Evolutionary conservation across 1,140 invertebrate genomes (phyloP), one percentile per base, ranked within the genome.

Genomic region (Atta colombica): DNA sequence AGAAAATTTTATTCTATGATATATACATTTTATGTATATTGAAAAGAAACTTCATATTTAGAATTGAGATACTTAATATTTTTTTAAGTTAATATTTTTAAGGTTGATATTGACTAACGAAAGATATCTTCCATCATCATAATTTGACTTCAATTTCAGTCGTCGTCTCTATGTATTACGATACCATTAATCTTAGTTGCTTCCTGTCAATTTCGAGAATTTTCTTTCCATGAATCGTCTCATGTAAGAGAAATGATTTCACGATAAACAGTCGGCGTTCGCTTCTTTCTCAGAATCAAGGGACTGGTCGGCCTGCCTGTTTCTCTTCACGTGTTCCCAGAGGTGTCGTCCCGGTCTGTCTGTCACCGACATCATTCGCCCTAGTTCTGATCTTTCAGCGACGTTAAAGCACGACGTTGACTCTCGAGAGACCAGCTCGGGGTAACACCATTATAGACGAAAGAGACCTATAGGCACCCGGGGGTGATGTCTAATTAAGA

Each of bases 351-450:
- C 60, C 77, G 58, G 53, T 53, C 82, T 82, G 86, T 86, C 86
- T 86, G 90, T 91, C 90, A 81, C 25, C 77, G 77, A 87, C 90
- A 86, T 89, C 90, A 88, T 89, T 89, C 86, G 87, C 75, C 61
- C 78, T 75, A 89, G 77, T 91, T 88, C 78, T 87, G 88, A 91
- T 91, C 90, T 88, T 87, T 85, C 88, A 74, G 82, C 71, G 66
- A 91, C 82, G 88, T 89, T 89, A 84, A 89, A 78, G 82, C 78
- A 89, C 86, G 90, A 89, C 66, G 75, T 69, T 85, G 49, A 21
- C 25, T 75, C 90, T n/a, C 85, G 18, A 51, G 85, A 45, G 87
- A 58, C 8, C 2, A 71, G 77, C 86, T 77, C 21, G 74, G 21
- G 74, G 72, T 68, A 78, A 89, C 86, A 87, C 60, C 86, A 80